A percentile compares a stretch with the other conserved stretches of the same genome.
phyloP scores from a whole-genome alignment of 1,140 invertebrate species.

The Lepidostoma basale region DNA sequence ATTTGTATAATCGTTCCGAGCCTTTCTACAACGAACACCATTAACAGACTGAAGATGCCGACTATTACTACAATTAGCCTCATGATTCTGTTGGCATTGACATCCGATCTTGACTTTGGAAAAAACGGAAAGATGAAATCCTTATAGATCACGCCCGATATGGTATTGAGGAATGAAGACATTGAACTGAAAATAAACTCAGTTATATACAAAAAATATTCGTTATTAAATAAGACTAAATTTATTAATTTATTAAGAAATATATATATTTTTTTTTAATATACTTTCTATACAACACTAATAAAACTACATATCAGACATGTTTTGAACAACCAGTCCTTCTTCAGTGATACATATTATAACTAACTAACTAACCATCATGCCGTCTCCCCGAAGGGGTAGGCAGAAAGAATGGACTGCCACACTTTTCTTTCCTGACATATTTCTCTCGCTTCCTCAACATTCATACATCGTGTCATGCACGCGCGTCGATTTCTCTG shows the following conservation, averaged over 20 bases:
- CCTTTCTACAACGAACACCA: slow-evolving; percentile 68
- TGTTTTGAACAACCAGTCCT: too few relatives aligned
- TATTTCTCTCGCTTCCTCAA: too few relatives aligned
- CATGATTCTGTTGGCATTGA: slow-evolving; percentile 56
- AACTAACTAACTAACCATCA: too few relatives aligned
- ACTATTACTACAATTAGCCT: slow-evolving; percentile 66
- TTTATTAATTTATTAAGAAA: background rate
- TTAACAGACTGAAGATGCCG: slow-evolving; percentile 62
- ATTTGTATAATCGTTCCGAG: slow-evolving; percentile 68
- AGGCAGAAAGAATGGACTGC: too few relatives aligned
- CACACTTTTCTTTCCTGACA: too few relatives aligned
- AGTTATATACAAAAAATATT: background rate
- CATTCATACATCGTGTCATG: too few relatives aligned
- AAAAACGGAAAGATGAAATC: slow-evolving; percentile 50
- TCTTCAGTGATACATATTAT: too few relatives aligned
- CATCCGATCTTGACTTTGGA: slow-evolving; percentile 48
- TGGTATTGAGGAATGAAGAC: slow-evolving; percentile 74
- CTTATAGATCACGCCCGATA: slow-evolving; percentile 73
- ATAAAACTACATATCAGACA: too few relatives aligned
- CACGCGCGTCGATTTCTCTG: too few relatives aligned
- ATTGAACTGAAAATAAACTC: slow-evolving; percentile 59
- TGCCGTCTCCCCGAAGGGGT: too few relatives aligned
- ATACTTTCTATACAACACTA: too few relatives aligned
- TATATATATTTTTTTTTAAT: background rate
- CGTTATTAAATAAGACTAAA: background rate